Evolutionary conservation across 1,140 invertebrate genomes (phyloP).

Genomic region (Leucophenga varia): DNA sequence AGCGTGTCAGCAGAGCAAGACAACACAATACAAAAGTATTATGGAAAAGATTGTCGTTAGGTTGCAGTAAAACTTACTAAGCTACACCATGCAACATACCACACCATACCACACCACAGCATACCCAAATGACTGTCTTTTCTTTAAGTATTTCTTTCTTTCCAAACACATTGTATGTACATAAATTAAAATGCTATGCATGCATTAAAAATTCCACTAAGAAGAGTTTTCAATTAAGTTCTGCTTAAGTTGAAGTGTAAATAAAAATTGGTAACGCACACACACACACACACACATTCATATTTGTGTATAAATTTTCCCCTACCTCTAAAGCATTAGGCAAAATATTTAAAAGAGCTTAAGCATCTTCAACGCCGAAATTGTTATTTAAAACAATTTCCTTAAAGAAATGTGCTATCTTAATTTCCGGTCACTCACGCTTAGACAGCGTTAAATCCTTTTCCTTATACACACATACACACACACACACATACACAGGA

Average conservation of each 20-base stretch:
- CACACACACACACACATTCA: no score
- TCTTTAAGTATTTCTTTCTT: no score
- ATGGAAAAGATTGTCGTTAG: no score
- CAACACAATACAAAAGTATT: no score
- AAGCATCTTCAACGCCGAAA: conserved; percentile 27
- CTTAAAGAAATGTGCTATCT: conserved; percentile 50
- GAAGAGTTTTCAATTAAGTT: conserved; percentile 54
- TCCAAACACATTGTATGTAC: no score
- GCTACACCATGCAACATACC: conserved; percentile 36
- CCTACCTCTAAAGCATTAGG: no score
- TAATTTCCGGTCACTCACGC: conserved; percentile 53
- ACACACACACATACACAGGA: conserved; percentile 3
- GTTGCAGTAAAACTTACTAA: conserved; percentile 37
- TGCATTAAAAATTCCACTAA: conserved; percentile 49
- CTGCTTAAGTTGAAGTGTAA: conserved; percentile 53
- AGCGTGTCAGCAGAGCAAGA: no score
- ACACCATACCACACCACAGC: no score
- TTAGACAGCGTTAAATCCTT: no score
- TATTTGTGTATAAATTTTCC: no score
- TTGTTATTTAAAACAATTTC: conserved; percentile 53
- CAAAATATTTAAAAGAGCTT: no score
- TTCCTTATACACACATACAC: conserved; percentile 6
- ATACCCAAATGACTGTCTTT: no score
- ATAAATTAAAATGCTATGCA: conserved; percentile 54
- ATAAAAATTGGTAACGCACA: conserved; percentile 43